phyloP scores from a whole-genome alignment of 2,888 invertebrate genomes.

The Micropterix aruncella region DNA sequence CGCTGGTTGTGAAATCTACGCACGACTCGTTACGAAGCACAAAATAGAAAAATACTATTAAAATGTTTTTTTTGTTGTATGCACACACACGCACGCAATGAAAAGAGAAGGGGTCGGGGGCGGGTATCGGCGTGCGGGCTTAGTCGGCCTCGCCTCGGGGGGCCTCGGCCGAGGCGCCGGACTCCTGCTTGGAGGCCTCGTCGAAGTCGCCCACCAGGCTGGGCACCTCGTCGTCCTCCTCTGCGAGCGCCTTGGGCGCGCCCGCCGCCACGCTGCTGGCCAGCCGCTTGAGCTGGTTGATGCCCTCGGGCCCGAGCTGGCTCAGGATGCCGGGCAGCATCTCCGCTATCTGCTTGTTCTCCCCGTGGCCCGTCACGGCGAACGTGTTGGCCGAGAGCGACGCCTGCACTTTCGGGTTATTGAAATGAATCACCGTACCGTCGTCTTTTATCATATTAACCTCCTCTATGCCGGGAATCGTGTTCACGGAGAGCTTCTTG shows the following conservation, averaged over 20 bases:
- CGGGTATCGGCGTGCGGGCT: slow-evolving; percentile 8
- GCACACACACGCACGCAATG: neutral
- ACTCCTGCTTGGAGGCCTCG: slow-evolving; percentile 90
- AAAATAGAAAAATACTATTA: no score
- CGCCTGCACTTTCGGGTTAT: slow-evolving; percentile 99
- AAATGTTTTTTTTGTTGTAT: neutral
- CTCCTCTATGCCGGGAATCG: slow-evolving; percentile 98
- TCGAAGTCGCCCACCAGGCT: slow-evolving; percentile 98
- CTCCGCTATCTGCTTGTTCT: slow-evolving; percentile 96
- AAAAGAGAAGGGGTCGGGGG: slow-evolving; percentile 3
- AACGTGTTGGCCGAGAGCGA: slow-evolving; percentile 98
- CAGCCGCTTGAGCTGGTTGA: slow-evolving; percentile 87
- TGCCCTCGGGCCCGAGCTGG: slow-evolving; percentile 93
- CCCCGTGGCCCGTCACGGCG: slow-evolving; percentile 96
- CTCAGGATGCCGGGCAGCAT: slow-evolving; percentile 97
- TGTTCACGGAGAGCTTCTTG: slow-evolving; percentile 96
- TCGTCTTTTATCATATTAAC: slow-evolving; percentile 99
- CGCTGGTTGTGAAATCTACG: no score
- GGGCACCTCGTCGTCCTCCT: slow-evolving; percentile 87
- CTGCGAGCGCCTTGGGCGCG: slow-evolving; percentile 40
- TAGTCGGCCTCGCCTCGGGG: no score
- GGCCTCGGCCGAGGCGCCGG: slow-evolving; percentile 20
- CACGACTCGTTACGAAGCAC: no score
- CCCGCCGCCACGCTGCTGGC: slow-evolving; percentile 53
- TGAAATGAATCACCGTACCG: slow-evolving; percentile 97